Conservation (phyloP, 2,797 vertebrate species). For the Arctocebus calabarensis region DNA sequence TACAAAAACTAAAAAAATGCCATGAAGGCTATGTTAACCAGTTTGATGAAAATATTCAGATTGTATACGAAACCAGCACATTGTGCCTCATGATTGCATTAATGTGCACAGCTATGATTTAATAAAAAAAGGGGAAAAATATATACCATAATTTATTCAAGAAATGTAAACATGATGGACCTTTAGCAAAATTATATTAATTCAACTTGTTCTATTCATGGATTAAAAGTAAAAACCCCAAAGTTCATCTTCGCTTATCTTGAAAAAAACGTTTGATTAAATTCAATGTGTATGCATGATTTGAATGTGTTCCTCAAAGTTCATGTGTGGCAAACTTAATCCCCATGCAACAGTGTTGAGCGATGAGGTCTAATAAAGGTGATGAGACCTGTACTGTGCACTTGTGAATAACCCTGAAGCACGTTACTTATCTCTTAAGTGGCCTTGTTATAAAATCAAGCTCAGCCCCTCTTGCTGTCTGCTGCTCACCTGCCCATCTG, state of each 20-base stretch:
- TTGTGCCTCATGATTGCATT: no score
- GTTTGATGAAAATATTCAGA: no score
- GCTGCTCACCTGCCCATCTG: neutral
- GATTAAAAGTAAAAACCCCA: neutral
- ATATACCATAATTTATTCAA: neutral
- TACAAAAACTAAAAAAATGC: no score
- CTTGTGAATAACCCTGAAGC: neutral
- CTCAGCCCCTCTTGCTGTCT: neutral
- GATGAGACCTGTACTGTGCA: neutral
- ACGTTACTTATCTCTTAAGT: neutral
- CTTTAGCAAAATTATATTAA: neutral
- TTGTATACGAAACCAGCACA: no score
- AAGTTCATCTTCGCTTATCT: neutral
- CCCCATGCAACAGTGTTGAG: neutral
- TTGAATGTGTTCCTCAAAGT: neutral
- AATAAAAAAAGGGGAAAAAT: no score
- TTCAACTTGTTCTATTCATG: neutral
- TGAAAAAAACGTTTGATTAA: neutral
- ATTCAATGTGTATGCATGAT: neutral
- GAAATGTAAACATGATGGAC: neutral
- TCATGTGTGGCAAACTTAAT: neutral
- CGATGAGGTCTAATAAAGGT: neutral
- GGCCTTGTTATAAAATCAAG: neutral
- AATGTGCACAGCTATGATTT: no score
- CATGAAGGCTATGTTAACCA: no score